Conservation (phyloP, 1,140 invertebrate species). For the Drosophila bifasciata region DNA sequence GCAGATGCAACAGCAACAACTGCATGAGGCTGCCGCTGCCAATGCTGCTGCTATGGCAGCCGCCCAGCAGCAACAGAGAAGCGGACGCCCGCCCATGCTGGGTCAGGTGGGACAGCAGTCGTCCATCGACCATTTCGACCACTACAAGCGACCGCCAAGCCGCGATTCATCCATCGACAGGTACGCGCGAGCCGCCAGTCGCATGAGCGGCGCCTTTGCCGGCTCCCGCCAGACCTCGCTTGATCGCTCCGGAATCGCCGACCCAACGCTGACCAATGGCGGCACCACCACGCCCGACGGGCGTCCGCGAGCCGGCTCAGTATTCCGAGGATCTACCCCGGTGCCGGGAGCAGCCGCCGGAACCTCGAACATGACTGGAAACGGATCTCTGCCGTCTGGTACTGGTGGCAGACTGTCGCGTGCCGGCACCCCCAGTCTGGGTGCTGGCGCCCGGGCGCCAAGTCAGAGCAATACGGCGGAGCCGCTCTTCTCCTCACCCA, state of each 20-base stretch:
- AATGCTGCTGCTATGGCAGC: slow-evolving; percentile 46
- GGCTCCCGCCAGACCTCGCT: slow-evolving; percentile 91
- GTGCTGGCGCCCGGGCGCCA: slow-evolving; percentile 53
- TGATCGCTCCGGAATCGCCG: slow-evolving; percentile 85
- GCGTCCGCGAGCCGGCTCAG: slow-evolving; percentile 85
- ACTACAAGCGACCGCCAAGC: slow-evolving; percentile 95
- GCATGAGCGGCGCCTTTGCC: slow-evolving; percentile 84
- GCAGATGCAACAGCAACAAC: slow-evolving; percentile 66
- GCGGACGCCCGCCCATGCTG: slow-evolving; percentile 85
- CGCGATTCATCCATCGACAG: slow-evolving; percentile 94
- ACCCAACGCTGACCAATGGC: slow-evolving; percentile 60
- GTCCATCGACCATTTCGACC: slow-evolving; percentile 92
- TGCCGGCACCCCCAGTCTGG: slow-evolving; percentile 83
- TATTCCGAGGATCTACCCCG: slow-evolving; percentile 85
- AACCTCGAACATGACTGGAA: slow-evolving; percentile 82
- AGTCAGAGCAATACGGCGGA: slow-evolving; percentile 60
- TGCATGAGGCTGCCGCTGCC: slow-evolving; percentile 62
- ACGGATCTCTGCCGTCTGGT: slow-evolving; percentile 85
- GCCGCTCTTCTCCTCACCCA: slow-evolving; percentile 64
- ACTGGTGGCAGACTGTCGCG: slow-evolving; percentile 84
- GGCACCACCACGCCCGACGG: slow-evolving; percentile 85
- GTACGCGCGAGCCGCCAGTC: slow-evolving; percentile 88
- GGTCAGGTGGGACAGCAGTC: slow-evolving; percentile 85
- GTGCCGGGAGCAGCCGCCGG: slow-evolving; percentile 78
- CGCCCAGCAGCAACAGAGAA: slow-evolving; percentile 84